phyloP scores from a whole-genome alignment of 2,113 vertebrate genomes.

The Pangasianodon hypophthalmus region DNA sequence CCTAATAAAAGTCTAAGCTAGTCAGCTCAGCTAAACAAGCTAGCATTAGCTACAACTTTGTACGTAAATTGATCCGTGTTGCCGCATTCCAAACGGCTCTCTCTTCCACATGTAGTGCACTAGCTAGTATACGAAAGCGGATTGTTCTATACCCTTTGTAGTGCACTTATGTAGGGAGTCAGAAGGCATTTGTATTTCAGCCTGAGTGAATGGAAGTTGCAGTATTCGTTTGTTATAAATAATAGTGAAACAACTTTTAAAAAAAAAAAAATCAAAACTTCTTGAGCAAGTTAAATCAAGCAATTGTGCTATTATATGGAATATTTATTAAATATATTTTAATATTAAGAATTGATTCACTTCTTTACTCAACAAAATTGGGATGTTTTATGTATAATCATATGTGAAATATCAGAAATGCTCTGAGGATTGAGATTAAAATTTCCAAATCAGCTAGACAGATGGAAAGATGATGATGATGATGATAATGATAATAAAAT shows the following conservation, averaged over 20 bases:
- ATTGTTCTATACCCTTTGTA: neutral
- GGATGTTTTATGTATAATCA: neutral
- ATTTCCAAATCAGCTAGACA: slow-evolving; percentile 42
- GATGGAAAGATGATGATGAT: slow-evolving; percentile 48
- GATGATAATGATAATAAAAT: neutral
- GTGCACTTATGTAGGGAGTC: neutral
- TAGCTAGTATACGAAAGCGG: neutral
- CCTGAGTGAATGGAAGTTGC: neutral
- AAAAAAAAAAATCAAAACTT: neutral
- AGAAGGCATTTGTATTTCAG: neutral
- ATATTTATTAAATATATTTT: neutral
- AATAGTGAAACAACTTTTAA: neutral
- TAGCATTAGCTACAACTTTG: neutral
- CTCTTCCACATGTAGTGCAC: neutral
- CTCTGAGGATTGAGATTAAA: neutral
- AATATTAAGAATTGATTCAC: neutral
- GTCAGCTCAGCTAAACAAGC: neutral
- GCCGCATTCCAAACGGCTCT: neutral
- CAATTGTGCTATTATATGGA: neutral
- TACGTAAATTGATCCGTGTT: neutral
- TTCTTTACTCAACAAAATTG: neutral
- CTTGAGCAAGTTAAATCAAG: neutral
- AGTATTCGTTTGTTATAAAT: neutral
- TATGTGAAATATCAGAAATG: neutral
- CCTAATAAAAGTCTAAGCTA: neutral